Evolutionary conservation across 2,113 vertebrate genomes (phyloP).

Genomic region (Ophiodon elongatus): DNA sequence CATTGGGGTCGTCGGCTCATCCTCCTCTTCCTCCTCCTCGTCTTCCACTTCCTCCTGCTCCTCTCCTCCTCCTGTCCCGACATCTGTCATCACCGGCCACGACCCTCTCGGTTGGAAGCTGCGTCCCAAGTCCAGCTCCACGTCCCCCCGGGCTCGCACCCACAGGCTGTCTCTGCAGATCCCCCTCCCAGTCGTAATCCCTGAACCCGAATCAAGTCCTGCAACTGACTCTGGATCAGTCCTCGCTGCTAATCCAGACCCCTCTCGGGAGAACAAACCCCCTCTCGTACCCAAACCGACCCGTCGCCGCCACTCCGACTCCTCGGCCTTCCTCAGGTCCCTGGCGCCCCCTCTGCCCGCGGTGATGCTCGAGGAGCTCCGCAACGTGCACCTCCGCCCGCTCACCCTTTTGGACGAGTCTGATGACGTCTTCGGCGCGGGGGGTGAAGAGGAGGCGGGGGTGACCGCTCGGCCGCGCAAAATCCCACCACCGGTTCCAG

Average conservation of each 20-base stretch:
- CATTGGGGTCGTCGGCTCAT: constrained; percentile 87
- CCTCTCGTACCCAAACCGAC: constrained; percentile 4
- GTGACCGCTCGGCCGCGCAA: neutral
- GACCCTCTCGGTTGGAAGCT: constrained; percentile 85
- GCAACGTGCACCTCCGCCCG: neutral
- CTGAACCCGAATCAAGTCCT: neutral
- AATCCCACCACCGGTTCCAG: constrained; percentile 57
- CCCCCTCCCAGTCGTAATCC: constrained; percentile 42
- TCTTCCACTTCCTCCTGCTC: constrained; percentile 85
- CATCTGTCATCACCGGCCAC: constrained; percentile 83
- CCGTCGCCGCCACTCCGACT: constrained; percentile 64
- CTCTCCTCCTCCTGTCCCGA: constrained; percentile 87
- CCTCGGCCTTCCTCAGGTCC: constrained; percentile 44
- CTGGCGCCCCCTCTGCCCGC: neutral
- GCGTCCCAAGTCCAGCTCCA: constrained; percentile 82
- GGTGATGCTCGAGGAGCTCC: constrained; percentile 38
- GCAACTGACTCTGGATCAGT: neutral
- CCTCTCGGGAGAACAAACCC: neutral
- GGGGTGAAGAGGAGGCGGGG: neutral
- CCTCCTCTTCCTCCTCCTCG: constrained; percentile 82
- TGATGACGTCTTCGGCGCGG: constrained; percentile 35
- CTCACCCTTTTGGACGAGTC: neutral
- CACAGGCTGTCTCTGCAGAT: constrained; percentile 73
- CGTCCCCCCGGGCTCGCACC: neutral
- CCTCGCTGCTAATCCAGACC: neutral